Evolutionary conservation across 2,888 invertebrate genomes (phyloP).

Genomic region (Diploptera punctata): DNA sequence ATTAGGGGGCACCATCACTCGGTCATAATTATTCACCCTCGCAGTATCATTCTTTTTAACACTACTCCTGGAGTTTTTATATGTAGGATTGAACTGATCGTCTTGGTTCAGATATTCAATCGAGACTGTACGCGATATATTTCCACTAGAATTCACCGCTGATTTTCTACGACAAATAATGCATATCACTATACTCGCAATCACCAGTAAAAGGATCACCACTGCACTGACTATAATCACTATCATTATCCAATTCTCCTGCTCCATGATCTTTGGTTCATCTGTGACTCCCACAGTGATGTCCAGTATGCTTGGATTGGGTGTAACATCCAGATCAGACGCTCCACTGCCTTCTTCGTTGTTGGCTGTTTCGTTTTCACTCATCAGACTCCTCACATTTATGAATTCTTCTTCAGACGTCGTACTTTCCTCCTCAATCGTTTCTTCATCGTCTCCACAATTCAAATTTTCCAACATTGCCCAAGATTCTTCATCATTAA

Average conservation of each 20-base stretch:
- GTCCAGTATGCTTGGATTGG: background rate
- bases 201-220: background rate
- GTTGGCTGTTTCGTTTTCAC: background rate
- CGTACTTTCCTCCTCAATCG: background rate
- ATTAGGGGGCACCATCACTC: background rate
- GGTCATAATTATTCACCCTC: background rate
- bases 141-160: background rate
- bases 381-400: background rate
- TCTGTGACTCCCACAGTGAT: too few species aligned
- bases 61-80: background rate
- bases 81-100: background rate
- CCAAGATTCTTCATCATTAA: constrained; percentile 5
- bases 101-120: background rate
- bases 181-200: background rate
- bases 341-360: background rate
- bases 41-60: too few species aligned
- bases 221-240: background rate
- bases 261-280: background rate
- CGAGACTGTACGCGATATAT: constrained; percentile 2
- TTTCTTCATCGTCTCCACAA: background rate
- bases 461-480: background rate
- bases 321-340: background rate
- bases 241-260: background rate
- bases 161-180: background rate
- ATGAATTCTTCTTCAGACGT: background rate